Evolutionary conservation across 1,140 invertebrate species (phyloP).

Genomic region (Limonius californicus): DNA sequence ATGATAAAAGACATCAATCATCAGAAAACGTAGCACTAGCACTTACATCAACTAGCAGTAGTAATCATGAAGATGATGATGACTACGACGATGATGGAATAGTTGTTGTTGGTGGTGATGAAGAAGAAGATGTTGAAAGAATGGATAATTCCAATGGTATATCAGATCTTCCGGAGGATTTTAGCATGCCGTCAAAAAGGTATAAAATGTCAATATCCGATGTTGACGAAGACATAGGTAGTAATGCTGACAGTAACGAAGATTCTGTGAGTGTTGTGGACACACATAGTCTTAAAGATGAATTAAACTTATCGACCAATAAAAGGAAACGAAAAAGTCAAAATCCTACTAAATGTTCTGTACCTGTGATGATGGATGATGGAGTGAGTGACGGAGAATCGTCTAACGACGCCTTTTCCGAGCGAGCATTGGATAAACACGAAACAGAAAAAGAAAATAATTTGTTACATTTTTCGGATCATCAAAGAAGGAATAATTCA

Average conservation of each 20-base stretch:
- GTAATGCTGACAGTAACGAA: conserved; percentile 70
- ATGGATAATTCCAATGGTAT: conserved; percentile 35
- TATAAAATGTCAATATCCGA: conserved; percentile 59
- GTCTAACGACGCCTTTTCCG: conserved; percentile 56
- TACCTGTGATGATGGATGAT: conserved; percentile 52
- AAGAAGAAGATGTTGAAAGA: conserved; percentile 56
- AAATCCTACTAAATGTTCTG: conserved; percentile 81
- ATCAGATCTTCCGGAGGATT: conserved; percentile 61
- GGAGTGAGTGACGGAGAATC: conserved; percentile 57
- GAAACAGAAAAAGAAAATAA: conserved; percentile 26
- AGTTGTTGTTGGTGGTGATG: conserved; percentile 58
- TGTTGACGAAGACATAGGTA: conserved; percentile 61
- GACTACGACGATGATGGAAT: conserved; percentile 60
- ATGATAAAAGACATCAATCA: conserved; percentile 52
- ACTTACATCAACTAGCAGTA: conserved; percentile 42
- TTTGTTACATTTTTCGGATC: conserved; percentile 24
- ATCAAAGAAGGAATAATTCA: conserved; percentile 27
- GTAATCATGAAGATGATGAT: conserved; percentile 49
- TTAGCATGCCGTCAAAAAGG: conserved; percentile 61
- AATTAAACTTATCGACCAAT: conserved; percentile 50
- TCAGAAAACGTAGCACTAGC: conserved; percentile 45
- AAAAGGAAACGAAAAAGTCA: conserved; percentile 86
- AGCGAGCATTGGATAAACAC: conserved; percentile 26
- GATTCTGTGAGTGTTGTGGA: conserved; percentile 61
- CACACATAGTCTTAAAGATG: conserved; percentile 53